Percentiles rank a stretch among this genome's conserved stretches.
Conservation (phyloP, 2,888 invertebrate genomes). For the Diarsia mendica region DNA sequence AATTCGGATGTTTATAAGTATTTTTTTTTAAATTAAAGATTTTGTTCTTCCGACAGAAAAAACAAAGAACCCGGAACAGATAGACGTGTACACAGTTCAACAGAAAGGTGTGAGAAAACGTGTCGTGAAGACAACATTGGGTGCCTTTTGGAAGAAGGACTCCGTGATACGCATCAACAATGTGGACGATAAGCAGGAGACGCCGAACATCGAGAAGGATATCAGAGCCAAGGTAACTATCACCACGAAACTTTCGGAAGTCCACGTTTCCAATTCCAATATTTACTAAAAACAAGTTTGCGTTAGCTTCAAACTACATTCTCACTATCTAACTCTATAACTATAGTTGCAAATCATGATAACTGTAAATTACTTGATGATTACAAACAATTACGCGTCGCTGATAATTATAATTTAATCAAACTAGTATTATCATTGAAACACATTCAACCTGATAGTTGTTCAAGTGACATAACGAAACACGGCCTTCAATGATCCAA, state of each 20-base stretch:
- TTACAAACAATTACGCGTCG: conserved; percentile 42
- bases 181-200: conserved; percentile 93
- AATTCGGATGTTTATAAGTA: too few relatives aligned
- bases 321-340: conserved; percentile 37
- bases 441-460: conserved; percentile 59
- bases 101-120: conserved; percentile 91
- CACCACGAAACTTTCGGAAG: conserved; percentile 63
- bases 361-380: conserved; percentile 35
- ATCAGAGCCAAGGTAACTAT: conserved; percentile 92
- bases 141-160: conserved; percentile 93
- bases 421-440: conserved; percentile 53
- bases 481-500: conserved; percentile 61
- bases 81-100: conserved; percentile 92
- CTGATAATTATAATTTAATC: conserved; percentile 36
- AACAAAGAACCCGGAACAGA: conserved; percentile 93
- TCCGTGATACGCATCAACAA: conserved; percentile 93
- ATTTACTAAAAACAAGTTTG: conserved; percentile 56
- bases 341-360: conserved; percentile 51
- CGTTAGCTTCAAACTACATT: conserved; percentile 36
- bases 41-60: conserved; percentile 90
- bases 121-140: conserved; percentile 91
- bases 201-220: conserved; percentile 92
- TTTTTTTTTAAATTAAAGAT: too few relatives aligned
- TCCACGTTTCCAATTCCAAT: conserved; percentile 84
- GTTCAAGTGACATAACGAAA: conserved; percentile 69